A percentile compares a stretch with the other conserved stretches of the same genome.
These are phyloP conservation scores for Sitobion miscanthi DNA, from an alignment of 1,140 invertebrate genomes.

Conservation along the genomic window DNA sequence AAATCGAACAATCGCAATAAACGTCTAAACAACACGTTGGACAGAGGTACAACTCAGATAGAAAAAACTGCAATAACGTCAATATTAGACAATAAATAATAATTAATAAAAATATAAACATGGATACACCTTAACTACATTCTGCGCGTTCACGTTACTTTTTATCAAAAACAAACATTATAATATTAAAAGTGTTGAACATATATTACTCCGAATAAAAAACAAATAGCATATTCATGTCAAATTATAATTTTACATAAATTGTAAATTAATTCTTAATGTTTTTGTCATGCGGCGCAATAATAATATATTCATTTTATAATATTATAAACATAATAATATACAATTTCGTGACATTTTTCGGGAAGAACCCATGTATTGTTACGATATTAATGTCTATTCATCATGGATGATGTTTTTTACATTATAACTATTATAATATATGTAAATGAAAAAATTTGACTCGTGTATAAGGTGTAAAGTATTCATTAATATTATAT, in stretches of 20 bases:
- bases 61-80: too few species aligned
- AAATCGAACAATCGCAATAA: neutral
- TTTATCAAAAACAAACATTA: neutral
- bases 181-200: neutral
- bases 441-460: neutral
- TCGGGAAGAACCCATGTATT: neutral
- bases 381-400: neutral
- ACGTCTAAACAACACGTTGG: neutral
- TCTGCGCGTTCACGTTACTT: neutral
- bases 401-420: neutral
- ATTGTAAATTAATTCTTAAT: conserved; percentile 6
- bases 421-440: neutral
- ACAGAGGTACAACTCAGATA: too few species aligned
- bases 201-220: neutral
- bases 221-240: neutral
- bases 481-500: neutral
- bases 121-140: neutral
- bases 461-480: neutral
- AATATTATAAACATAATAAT: neutral
- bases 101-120: neutral
- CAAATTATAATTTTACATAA: neutral
- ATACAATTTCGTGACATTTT: neutral
- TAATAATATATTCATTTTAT: neutral
- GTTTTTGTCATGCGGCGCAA: neutral
- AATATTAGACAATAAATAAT: neutral